Percentiles rank a stretch among this genome's conserved stretches.
phyloP scores from a whole-genome alignment of 2,888 invertebrate genomes.

The Ormyrus thymus region DNA sequence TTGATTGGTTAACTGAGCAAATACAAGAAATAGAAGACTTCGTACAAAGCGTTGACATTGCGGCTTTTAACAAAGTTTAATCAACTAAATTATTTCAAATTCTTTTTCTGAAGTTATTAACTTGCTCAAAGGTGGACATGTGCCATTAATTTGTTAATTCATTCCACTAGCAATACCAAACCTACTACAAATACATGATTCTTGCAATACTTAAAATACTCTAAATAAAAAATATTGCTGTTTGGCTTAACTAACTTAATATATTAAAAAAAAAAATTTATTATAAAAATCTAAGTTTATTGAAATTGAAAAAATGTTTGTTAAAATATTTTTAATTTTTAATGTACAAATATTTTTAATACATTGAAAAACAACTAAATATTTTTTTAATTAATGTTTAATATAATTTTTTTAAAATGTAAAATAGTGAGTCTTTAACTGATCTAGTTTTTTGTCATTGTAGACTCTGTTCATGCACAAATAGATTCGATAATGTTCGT shows the following conservation, averaged over 20 bases:
- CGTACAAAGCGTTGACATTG: slow-evolving; percentile 95
- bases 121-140: slow-evolving; percentile 57
- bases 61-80: slow-evolving; percentile 96
- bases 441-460: neutral
- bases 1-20: slow-evolving; percentile 91
- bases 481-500: neutral
- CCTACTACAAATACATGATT: slow-evolving; percentile 41
- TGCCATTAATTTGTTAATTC: slow-evolving; percentile 61
- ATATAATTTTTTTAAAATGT: neutral
- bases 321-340: too few species aligned
- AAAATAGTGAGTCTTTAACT: neutral
- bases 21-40: slow-evolving; percentile 89
- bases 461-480: slow-evolving; percentile 36
- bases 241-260: too few species aligned
- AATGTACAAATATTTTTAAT: neutral
- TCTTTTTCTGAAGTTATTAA: slow-evolving; percentile 17
- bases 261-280: too few species aligned
- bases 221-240: neutral
- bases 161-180: slow-evolving; percentile 65
- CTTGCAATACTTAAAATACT: slow-evolving; percentile 20
- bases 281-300: too few species aligned
- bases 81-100: slow-evolving; percentile 62
- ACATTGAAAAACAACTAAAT: neutral
- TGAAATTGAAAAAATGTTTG: too few species aligned
- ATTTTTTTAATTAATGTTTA: neutral